Base-by-base conservation (phyloP, 2,888 invertebrate genomes). In the Anoncus sp. region DNA sequence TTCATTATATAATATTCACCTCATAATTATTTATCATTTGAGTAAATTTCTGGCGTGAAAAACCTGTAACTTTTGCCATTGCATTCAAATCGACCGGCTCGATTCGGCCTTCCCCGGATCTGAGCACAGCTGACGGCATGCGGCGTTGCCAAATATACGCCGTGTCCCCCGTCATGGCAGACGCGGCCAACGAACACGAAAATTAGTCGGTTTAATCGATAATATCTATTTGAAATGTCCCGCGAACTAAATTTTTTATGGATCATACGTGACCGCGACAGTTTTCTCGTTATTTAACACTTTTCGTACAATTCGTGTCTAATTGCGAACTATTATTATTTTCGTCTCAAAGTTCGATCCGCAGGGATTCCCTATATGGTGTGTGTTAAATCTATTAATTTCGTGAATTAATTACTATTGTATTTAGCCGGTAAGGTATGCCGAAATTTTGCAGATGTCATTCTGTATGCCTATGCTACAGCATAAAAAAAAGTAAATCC, bases 191-290 rank as follows among this genome's bases (percentile, higher is more conserved):
- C 14, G 45, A 24, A 16, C n/a, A 45, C 45, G 24, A 63, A 24
- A 63, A 45, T 18, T 31, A 10, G 45, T 63, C 63, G 5, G 9
- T 45, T 63, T 14, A 63, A 63, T 45, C 63, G 24, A 63, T 63
- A 35, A 45, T 24, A 63, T 45, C 40, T 60, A 6, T 12, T 40
- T 14, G 24, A 60, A 60, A 60, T 60, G n/a, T 60, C 14, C 60
- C 12, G 63, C 38, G 20, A 63, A 24, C n/a, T 63, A 45, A 45
- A 22, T 45, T 45, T 27, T 63, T 63, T 43, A 43, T 43, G 43
- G 12, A 16, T 7, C 43, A 43, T 43, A 43, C 43, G 12, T 12
- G 43, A 43, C 43, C 4, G 12, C 43, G 43, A 43, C 43, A 16
- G 16, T 43, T 43, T 12, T 43, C 43, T n/a, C 43, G 12, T 43